Evolutionary conservation across 2,797 vertebrate species (phyloP).

Genomic region (Rhinophrynus dorsalis): DNA sequence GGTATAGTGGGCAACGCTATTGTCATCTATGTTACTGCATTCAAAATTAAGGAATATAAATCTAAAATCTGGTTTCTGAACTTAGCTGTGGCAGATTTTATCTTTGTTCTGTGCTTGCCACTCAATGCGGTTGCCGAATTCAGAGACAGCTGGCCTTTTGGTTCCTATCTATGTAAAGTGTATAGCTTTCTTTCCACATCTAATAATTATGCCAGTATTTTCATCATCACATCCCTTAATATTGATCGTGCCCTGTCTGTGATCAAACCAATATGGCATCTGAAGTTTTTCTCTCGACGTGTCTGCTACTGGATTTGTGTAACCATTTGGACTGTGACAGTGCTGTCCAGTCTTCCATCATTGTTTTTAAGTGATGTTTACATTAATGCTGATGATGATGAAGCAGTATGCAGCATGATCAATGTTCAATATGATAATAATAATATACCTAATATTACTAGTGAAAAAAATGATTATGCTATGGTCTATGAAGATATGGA

Average conservation of each 20-base stretch:
- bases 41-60: constrained; percentile 14
- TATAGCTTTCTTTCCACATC: not conserved
- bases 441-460: not conserved
- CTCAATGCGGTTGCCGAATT: not conserved
- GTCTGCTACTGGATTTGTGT: too few relatives aligned
- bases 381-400: not conserved
- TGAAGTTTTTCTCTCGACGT: too few relatives aligned
- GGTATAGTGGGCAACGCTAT: constrained; percentile 10
- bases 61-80: constrained; percentile 35
- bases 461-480: not conserved
- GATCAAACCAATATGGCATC: too few relatives aligned
- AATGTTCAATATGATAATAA: not conserved
- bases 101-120: constrained; percentile 13
- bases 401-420: not conserved
- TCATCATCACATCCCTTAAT: constrained; percentile 21
- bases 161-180: not conserved
- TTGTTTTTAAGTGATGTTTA: not conserved
- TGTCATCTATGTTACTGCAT: constrained; percentile 6
- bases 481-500: not conserved
- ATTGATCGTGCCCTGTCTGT: too few relatives aligned
- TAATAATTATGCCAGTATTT: constrained; percentile 13
- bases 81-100: constrained; percentile 18
- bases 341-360: not conserved
- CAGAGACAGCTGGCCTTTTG: constrained; percentile 8
- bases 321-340: constrained; percentile 5